These are phyloP conservation scores for Platysteira castanea DNA, from an alignment of 2,113 vertebrate species.

Conservation along the genomic window DNA sequence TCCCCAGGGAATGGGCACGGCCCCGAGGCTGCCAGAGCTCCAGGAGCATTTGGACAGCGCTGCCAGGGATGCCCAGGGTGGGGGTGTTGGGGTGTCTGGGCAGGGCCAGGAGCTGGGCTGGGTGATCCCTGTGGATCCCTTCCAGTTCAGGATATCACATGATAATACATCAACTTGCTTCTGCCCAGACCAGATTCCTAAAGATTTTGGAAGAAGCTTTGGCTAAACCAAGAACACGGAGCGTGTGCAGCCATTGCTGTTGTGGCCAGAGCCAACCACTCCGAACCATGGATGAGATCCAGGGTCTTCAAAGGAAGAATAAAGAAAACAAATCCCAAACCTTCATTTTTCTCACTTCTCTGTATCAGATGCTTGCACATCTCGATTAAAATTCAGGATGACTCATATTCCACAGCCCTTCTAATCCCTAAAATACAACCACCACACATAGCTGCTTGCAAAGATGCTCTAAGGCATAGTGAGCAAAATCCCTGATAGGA, in stretches of 20 bases:
- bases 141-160: too few species aligned
- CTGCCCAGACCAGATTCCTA: background rate
- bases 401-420: background rate
- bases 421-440: background rate
- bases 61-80: background rate
- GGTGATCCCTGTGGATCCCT: too few species aligned
- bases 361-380: background rate
- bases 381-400: slow-evolving; percentile 1
- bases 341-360: background rate
- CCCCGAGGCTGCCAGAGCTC: background rate
- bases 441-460: background rate
- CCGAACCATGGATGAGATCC: background rate
- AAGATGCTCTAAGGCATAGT: background rate
- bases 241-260: background rate
- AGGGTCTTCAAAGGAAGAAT: background rate
- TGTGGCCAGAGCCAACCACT: background rate
- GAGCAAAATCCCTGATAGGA: background rate
- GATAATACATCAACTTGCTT: background rate
- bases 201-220: background rate
- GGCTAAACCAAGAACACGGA: background rate
- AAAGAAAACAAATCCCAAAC: background rate
- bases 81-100: background rate
- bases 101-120: background rate
- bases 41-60: rapidly evolving
- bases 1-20: background rate